Percentiles rank a stretch among this genome's conserved stretches.
These are phyloP conservation scores for Agriopis aurantiaria DNA, from an alignment of 2,888 invertebrate species.

Conservation along the genomic window DNA sequence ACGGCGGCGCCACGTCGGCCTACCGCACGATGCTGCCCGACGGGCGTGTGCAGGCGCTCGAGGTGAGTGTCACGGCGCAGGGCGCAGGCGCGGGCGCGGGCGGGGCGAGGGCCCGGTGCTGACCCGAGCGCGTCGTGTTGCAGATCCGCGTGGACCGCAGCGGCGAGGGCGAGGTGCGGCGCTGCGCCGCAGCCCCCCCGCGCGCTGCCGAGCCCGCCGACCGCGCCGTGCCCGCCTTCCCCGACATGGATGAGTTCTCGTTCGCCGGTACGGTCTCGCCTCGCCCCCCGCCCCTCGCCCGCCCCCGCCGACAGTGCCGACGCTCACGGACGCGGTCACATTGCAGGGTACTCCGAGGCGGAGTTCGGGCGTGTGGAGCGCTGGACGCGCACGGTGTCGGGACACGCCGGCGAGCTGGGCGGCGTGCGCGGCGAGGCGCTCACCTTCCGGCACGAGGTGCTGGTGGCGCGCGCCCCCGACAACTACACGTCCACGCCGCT, in stretches of 20 bases:
- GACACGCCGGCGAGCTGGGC: conserved; percentile 62
- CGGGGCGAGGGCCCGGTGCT: neutral
- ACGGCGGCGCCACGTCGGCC: conserved; percentile 65
- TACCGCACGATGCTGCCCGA: conserved; percentile 58
- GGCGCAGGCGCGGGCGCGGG: neutral
- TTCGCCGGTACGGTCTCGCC: conserved; percentile 60
- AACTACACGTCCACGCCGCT: conserved; percentile 60
- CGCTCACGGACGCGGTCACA: neutral
- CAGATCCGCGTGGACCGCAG: conserved; percentile 67
- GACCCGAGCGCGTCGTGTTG: neutral
- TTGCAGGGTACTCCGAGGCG: conserved; percentile 58
- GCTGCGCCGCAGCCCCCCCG: conserved; percentile 57
- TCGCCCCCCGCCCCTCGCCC: neutral
- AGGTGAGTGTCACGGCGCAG: conserved; percentile 49
- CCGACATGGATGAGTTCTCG: conserved; percentile 61
- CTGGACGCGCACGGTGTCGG: conserved; percentile 61
- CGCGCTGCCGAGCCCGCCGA: conserved; percentile 50
- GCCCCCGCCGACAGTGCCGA: no score
- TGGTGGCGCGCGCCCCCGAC: conserved; percentile 57
- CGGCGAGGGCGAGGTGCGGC: conserved; percentile 55
- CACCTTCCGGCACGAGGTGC: conserved; percentile 67
- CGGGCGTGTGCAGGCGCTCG: conserved; percentile 58
- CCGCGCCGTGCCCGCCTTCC: conserved; percentile 65
- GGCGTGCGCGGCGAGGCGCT: conserved; percentile 69
- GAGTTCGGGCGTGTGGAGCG: conserved; percentile 55